phyloP scores from a whole-genome alignment of 2,888 invertebrate genomes.

The Oeneis ivallda region DNA sequence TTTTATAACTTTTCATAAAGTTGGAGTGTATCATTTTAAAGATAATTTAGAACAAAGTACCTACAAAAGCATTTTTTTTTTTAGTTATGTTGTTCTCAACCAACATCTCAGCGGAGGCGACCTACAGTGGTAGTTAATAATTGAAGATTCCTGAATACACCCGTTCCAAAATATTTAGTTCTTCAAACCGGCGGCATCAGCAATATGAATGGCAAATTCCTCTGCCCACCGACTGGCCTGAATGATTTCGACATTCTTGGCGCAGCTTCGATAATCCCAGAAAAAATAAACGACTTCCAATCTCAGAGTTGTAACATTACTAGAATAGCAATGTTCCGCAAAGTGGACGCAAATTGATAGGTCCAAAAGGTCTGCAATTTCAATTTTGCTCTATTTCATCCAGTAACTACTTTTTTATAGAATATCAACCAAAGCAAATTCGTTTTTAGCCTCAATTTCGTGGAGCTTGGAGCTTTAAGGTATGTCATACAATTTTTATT shows the following conservation, averaged over 20 bases:
- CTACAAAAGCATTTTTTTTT: too few species aligned
- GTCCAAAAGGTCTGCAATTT: neutral
- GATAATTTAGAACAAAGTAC: too few species aligned
- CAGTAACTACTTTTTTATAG: neutral
- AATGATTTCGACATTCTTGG: slow-evolving; percentile 82
- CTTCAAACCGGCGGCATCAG: slow-evolving; percentile 49
- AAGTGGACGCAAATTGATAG: neutral
- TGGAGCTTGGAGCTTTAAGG: too few species aligned
- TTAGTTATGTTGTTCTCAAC: neutral
- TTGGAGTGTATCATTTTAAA: too few species aligned
- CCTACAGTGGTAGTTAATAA: neutral
- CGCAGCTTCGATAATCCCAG: slow-evolving; percentile 75
- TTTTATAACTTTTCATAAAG: too few species aligned
- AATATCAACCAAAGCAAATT: too few species aligned
- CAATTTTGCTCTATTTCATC: neutral
- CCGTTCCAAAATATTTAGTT: slow-evolving; percentile 23
- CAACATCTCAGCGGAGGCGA: neutral
- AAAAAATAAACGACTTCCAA: slow-evolving; percentile 65
- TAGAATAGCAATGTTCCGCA: neutral
- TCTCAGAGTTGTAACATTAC: neutral
- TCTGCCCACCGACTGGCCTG: slow-evolving; percentile 79
- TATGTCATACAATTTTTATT: too few species aligned
- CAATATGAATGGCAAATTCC: slow-evolving; percentile 79
- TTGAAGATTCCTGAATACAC: slow-evolving; percentile 20
- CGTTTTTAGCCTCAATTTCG: too few species aligned